Percentiles rank a stretch among this genome's conserved stretches.
phyloP scores from a whole-genome alignment of 1,140 invertebrate genomes.

The Pseudomyrmex pallidus region DNA sequence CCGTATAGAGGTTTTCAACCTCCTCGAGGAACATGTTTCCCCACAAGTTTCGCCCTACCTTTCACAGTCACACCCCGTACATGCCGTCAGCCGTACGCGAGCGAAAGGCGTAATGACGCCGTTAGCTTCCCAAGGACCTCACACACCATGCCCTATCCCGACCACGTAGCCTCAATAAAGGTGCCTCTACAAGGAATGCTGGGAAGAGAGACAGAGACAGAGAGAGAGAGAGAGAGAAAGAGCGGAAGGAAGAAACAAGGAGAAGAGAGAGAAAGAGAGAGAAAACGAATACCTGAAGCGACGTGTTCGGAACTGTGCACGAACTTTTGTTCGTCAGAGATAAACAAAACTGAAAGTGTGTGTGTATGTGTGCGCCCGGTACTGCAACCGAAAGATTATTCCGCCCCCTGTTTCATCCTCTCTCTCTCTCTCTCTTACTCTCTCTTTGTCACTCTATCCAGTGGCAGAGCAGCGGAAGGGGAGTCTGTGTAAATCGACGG shows the following conservation, averaged over 20 bases:
- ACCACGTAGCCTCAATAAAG: constrained; percentile 60
- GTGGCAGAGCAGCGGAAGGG: neutral
- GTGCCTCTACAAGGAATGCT: constrained; percentile 41
- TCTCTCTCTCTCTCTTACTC: constrained; percentile 2
- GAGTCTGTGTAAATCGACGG: constrained; percentile 52
- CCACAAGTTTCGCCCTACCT: constrained; percentile 40
- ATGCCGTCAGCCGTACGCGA: constrained; percentile 45
- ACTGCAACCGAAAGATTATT: constrained; percentile 56
- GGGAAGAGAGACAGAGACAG: neutral
- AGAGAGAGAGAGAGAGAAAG: neutral
- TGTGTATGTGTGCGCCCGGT: constrained; percentile 42
- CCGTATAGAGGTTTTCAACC: constrained; percentile 43
- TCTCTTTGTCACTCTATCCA: constrained; percentile 16
- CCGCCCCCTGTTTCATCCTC: constrained; percentile 10
- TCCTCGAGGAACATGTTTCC: constrained; percentile 25
- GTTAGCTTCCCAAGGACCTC: constrained; percentile 53
- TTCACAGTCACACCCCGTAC: constrained; percentile 44
- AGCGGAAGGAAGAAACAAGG: neutral
- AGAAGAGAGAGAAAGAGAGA: constrained; percentile 12
- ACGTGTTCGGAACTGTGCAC: constrained; percentile 38
- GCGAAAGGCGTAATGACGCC: constrained; percentile 58
- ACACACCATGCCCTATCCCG: constrained; percentile 44
- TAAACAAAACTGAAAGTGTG: constrained; percentile 60
- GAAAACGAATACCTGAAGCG: neutral
- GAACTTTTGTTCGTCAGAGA: constrained; percentile 56